Evolutionary conservation across 2,888 invertebrate genomes (phyloP), one percentile per base, ranked within the genome.

Genomic region (Drosophila cyrtoloma): DNA sequence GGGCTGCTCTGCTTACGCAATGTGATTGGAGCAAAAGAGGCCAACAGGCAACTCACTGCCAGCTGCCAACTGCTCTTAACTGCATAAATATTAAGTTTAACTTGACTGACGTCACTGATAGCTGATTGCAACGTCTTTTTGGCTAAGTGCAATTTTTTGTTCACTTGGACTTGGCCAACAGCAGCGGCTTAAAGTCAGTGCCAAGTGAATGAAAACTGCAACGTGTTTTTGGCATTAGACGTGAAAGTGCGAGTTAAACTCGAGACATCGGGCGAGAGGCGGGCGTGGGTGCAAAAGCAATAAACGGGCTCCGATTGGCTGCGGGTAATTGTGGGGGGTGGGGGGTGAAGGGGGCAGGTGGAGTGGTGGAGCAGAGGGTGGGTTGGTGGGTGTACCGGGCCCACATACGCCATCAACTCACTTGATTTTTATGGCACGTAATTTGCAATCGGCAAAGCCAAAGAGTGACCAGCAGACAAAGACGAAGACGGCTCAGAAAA

Each of bases 141-240:
- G 53, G 63, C 62, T 68, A 32, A 68, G 53, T 79, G 79, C 79
- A 75, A 79, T 81, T 81, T 69, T 47, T 68, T 66, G 71, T 66
- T 81, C 73, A 89, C 86, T 90, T 88, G 90, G 90, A 89, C 91
- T 89, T 89, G 91, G 88, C 91, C 89, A 90, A 90, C 77, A 82
- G 47, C 56, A 28, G 39, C 57, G 72, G 90, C 81, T 74, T 77
- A 91, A 90, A 91, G 87, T 84, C 91, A 91, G 88, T 89, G 89
- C 90, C 90, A 91, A 91, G 86, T 78, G 57, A 74, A 90, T 80
- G 89, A 89, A 86, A 90, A 86, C 82, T 91, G 89, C 86, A 86
- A 87, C 81, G 90, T 87, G 91, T 89, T 90, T 87, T 85, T 89
- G 88, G 85, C 88, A 91, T 90, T 90, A 91, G 91, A 89, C 91